These are phyloP conservation scores for Harpalus rubripes DNA, from an alignment of 2,888 invertebrate genomes.

Conservation along the genomic window DNA sequence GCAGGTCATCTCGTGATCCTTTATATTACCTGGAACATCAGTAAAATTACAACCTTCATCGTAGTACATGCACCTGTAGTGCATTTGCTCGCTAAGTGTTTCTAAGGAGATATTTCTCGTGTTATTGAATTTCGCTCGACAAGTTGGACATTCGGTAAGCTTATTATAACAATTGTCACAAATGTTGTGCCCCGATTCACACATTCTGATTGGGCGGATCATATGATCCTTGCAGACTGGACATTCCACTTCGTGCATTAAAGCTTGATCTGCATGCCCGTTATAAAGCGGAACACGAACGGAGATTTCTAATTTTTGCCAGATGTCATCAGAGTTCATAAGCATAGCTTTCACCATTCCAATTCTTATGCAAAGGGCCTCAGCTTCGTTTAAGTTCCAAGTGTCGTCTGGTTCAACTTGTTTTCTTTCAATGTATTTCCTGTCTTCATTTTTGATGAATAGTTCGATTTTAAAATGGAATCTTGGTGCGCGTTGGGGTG, in stretches of 20 bases:
- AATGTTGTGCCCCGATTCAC: slow-evolving; percentile 50
- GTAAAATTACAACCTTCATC: slow-evolving; percentile 60
- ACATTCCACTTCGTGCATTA: slow-evolving; percentile 61
- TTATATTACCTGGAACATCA: slow-evolving; percentile 53
- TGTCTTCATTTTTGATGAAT: slow-evolving; percentile 49
- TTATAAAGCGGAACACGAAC: slow-evolving; percentile 53
- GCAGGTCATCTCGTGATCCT: slow-evolving; percentile 58
- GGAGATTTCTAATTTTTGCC: slow-evolving; percentile 46
- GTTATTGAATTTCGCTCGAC: slow-evolving; percentile 42
- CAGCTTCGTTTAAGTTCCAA: slow-evolving; percentile 43
- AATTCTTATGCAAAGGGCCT: slow-evolving; percentile 46
- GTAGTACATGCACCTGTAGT: slow-evolving; percentile 61
- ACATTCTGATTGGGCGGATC: slow-evolving; percentile 61
- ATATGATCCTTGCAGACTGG: slow-evolving; percentile 63
- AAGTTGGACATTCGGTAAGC: slow-evolving; percentile 52
- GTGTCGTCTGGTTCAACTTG: slow-evolving; percentile 56
- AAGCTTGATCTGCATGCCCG: slow-evolving; percentile 47
- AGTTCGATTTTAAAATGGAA: slow-evolving; percentile 59
- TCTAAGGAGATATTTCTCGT: slow-evolving; percentile 54
- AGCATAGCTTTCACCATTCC: slow-evolving; percentile 59
- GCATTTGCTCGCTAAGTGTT: slow-evolving; percentile 61
- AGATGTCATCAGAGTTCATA: slow-evolving; percentile 52
- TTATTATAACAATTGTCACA: slow-evolving; percentile 59
- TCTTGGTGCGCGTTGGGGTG: slow-evolving; percentile 54
- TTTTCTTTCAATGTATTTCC: slow-evolving; percentile 59